A percentile compares a stretch with the other conserved stretches of the same genome.
Conservation (phyloP, 2,113 vertebrate species). For the Corythornis cristatus region DNA sequence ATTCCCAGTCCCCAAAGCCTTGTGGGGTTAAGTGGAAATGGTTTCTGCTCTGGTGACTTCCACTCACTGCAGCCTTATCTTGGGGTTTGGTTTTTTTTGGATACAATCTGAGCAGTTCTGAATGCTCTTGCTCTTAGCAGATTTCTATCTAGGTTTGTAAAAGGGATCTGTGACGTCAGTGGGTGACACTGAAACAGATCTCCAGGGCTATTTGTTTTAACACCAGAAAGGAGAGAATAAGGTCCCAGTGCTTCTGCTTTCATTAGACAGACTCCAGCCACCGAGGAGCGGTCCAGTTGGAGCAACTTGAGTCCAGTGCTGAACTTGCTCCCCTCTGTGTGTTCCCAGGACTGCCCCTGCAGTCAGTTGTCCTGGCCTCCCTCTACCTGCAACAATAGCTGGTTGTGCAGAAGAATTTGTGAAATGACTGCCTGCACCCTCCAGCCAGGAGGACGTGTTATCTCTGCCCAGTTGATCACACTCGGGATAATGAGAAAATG, state of each 20-base stretch:
- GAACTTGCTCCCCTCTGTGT: background rate
- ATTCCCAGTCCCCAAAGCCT: background rate
- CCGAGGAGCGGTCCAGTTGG: background rate
- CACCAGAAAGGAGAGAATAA: slow-evolving; percentile 44
- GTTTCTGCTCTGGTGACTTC: background rate
- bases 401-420: slow-evolving; percentile 78
- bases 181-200: slow-evolving; percentile 54
- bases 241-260: slow-evolving; percentile 17
- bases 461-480: slow-evolving; percentile 77
- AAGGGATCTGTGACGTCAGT: slow-evolving; percentile 34
- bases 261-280: slow-evolving; percentile 11
- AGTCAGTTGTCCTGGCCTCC: slow-evolving; percentile 32
- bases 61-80: background rate
- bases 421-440: slow-evolving; percentile 73
- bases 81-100: background rate
- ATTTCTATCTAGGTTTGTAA: slow-evolving; percentile 39
- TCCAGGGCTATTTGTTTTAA: slow-evolving; percentile 40
- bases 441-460: slow-evolving; percentile 67
- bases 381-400: slow-evolving; percentile 79
- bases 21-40: background rate
- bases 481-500: slow-evolving; percentile 77
- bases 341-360: slow-evolving; percentile 49
- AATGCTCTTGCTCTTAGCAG: slow-evolving; percentile 6
- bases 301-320: slow-evolving; percentile 32
- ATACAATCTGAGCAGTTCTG: slow-evolving; percentile 12